A percentile compares a stretch with the other conserved stretches of the same genome.
phyloP scores from a whole-genome alignment of 1,140 invertebrate genomes.

The Panulirus ornatus region DNA sequence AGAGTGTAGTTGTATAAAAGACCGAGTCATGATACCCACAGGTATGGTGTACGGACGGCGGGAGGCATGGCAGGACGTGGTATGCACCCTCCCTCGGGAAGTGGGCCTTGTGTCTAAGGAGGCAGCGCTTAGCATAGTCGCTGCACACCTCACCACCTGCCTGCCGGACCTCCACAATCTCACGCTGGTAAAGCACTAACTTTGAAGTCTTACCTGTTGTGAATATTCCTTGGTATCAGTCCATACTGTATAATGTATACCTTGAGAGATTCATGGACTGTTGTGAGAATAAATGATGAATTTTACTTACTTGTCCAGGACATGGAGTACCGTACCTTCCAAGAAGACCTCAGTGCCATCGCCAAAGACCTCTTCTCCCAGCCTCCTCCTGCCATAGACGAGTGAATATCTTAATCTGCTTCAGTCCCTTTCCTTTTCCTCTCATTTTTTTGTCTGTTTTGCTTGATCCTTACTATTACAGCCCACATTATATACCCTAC shows the following conservation, averaged over 20 bases:
- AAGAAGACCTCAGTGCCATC: constrained; percentile 47
- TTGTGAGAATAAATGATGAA: too few species aligned
- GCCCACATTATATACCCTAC: too few species aligned
- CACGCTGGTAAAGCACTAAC: constrained; percentile 12
- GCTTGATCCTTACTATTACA: too few species aligned
- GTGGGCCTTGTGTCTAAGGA: constrained; percentile 57
- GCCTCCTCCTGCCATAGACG: background rate
- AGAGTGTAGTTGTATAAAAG: too few species aligned
- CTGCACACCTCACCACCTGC: constrained; percentile 44
- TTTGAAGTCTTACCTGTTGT: too few species aligned
- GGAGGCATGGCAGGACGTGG: constrained; percentile 11
- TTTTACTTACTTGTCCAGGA: constrained; percentile 20
- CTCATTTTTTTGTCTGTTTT: too few species aligned
- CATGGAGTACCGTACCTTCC: constrained; percentile 61
- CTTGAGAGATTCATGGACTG: too few species aligned
- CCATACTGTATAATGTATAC: too few species aligned
- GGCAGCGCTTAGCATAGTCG: constrained; percentile 45
- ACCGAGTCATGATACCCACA: too few species aligned
- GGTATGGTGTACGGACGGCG: constrained; percentile 51
- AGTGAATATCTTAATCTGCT: background rate
- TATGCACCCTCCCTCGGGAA: constrained; percentile 35
- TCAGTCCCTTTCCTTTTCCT: too few species aligned
- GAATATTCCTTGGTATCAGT: too few species aligned
- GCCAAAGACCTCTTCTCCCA: constrained; percentile 30
- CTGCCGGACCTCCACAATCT: constrained; percentile 38